A percentile compares a stretch with the other conserved stretches of the same genome.
Evolutionary conservation across 2,888 invertebrate species (phyloP).

Genomic region (Drosophila prolongata): DNA sequence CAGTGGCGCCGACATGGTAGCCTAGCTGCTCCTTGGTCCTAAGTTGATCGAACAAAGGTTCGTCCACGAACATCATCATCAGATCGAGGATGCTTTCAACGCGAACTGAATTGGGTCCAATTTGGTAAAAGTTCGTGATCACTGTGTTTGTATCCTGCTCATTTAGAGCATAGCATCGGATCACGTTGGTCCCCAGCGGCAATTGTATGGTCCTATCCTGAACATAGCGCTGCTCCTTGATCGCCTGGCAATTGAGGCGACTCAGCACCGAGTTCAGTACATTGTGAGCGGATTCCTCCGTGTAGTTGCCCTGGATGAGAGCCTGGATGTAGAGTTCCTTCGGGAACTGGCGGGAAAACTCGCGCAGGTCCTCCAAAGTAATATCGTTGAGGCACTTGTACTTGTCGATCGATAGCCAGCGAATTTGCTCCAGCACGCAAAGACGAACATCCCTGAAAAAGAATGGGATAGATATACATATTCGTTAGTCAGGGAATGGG

Average conservation of each 20-base stretch:
- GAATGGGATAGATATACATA: background rate
- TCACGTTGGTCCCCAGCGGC: constrained; percentile 88
- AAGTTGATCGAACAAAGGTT: constrained; percentile 93
- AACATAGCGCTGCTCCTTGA: constrained; percentile 76
- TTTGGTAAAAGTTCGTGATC: constrained; percentile 94
- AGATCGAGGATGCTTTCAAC: constrained; percentile 90
- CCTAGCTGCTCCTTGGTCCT: constrained; percentile 96
- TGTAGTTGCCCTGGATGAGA: constrained; percentile 92
- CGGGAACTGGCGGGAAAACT: constrained; percentile 87
- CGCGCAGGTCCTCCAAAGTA: constrained; percentile 86
- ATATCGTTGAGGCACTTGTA: constrained; percentile 86
- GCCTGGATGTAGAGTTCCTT: constrained; percentile 89
- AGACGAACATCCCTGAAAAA: constrained; percentile 88
- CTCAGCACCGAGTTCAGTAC: constrained; percentile 87
- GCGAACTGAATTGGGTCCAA: constrained; percentile 87
- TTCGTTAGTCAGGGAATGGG: too few species aligned
- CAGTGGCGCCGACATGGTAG: constrained; percentile 91
- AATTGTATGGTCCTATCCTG: constrained; percentile 88
- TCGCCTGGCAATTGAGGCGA: constrained; percentile 85
- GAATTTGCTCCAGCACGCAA: constrained; percentile 87
- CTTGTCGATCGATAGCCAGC: constrained; percentile 89
- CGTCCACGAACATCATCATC: constrained; percentile 93
- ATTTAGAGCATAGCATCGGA: constrained; percentile 90
- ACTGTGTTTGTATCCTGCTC: constrained; percentile 91
- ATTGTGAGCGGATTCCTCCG: constrained; percentile 87